Evolutionary conservation across 2,113 vertebrate genomes (phyloP).

Genomic region (Lethenteron camtschaticum): DNA sequence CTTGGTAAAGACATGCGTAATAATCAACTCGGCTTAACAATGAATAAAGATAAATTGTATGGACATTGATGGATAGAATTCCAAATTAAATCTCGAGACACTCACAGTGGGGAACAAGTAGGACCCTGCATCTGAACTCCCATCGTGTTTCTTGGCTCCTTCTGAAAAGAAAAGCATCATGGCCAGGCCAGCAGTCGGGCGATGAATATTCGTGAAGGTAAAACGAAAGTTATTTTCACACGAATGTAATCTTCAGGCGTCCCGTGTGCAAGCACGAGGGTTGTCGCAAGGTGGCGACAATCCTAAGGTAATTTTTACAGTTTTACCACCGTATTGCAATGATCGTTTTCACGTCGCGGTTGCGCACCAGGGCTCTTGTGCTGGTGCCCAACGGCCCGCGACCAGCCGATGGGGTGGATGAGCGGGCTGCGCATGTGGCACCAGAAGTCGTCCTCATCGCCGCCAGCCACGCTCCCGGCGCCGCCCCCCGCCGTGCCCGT

Average conservation of each 20-base stretch:
- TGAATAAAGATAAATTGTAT: too few species aligned
- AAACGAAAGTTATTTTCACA: too few species aligned
- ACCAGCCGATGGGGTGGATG: constrained; percentile 74
- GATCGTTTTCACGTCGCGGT: too few species aligned
- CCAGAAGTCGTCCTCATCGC: constrained; percentile 66
- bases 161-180: not conserved
- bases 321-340: too few species aligned
- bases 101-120: constrained; percentile 1
- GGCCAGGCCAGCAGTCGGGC: not conserved
- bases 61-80: not conserved
- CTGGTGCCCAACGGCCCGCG: constrained; percentile 47
- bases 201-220: too few species aligned
- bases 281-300: too few species aligned
- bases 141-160: not conserved
- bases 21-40: too few species aligned
- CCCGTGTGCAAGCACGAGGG: too few species aligned
- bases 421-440: constrained; percentile 80
- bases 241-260: too few species aligned
- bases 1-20: too few species aligned
- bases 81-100: not conserved
- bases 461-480: constrained; percentile 15
- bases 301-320: too few species aligned
- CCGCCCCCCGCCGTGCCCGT: constrained; percentile 2
- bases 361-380: constrained; percentile 34
- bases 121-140: not conserved